A percentile compares a stretch with the other conserved stretches of the same genome.
Conservation (phyloP, 2,113 vertebrate genomes). For the rabbit (Oryctolagus cuniculus) region mOryCun1.1 NC_091438.1:43969501-43970000, state of each 20-base stretch:
- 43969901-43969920: not conserved
- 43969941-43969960: not conserved
- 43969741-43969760: too few species aligned
- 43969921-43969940: not conserved
- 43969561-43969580: rapidly evolving
- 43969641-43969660: not conserved
- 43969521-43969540: not conserved
- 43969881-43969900: slow-evolving; percentile 67
- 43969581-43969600: too few species aligned
- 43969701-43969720: not conserved
- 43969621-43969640: not conserved
- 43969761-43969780: too few species aligned
- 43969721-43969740: rapidly evolving
- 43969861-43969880: slow-evolving; percentile 22
- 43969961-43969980: slow-evolving; percentile 38
- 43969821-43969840: too few species aligned
- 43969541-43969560: rapidly evolving
- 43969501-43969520: rapidly evolving
- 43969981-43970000: slow-evolving; percentile 31
- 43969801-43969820: too few species aligned
- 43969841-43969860: slow-evolving; percentile 80
- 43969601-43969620: not conserved
- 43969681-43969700: not conserved
- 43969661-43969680: not conserved
- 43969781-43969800: not conserved